Conservation (phyloP, 1,140 invertebrate genomes). For the Drosophila tsacasi region DNA sequence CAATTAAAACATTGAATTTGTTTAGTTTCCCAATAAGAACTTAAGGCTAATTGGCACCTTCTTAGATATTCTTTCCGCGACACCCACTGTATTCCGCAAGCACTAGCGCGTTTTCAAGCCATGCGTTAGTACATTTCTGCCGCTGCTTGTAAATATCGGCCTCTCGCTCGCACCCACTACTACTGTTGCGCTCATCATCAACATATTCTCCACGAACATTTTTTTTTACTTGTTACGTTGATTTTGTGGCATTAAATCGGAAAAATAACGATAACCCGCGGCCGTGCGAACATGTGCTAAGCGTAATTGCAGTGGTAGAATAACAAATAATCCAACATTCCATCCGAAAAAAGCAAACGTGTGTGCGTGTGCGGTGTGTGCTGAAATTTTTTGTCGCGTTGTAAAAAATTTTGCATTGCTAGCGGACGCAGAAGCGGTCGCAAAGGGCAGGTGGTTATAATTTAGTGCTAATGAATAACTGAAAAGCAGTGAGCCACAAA, state of each 20-base stretch:
- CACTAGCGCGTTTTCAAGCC: slow-evolving; percentile 1
- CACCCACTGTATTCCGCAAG: slow-evolving; percentile 7
- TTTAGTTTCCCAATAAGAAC: background rate
- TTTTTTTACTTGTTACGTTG: slow-evolving; percentile 62
- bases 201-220: slow-evolving; percentile 69
- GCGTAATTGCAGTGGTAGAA: slow-evolving; percentile 22
- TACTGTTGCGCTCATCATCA: slow-evolving; percentile 79
- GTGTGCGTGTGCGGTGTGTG: slow-evolving; percentile 48
- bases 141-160: slow-evolving; percentile 51
- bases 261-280: slow-evolving; percentile 21
- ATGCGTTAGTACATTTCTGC: slow-evolving; percentile 30
- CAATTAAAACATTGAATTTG: background rate
- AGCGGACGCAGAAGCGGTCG: slow-evolving; percentile 38
- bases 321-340: slow-evolving; percentile 33
- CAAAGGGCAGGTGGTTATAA: slow-evolving; percentile 57
- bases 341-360: slow-evolving; percentile 26
- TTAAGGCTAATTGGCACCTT: background rate
- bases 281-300: slow-evolving; percentile 43
- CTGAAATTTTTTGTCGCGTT: slow-evolving; percentile 70
- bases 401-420: slow-evolving; percentile 71
- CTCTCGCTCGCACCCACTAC: slow-evolving; percentile 71
- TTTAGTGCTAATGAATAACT: slow-evolving; percentile 21
- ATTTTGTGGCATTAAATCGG: slow-evolving; percentile 53
- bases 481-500: slow-evolving; percentile 12
- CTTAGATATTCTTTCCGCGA: background rate